phyloP scores from a whole-genome alignment of 2,888 invertebrate genomes.

The Nemotelus pantherinus region DNA sequence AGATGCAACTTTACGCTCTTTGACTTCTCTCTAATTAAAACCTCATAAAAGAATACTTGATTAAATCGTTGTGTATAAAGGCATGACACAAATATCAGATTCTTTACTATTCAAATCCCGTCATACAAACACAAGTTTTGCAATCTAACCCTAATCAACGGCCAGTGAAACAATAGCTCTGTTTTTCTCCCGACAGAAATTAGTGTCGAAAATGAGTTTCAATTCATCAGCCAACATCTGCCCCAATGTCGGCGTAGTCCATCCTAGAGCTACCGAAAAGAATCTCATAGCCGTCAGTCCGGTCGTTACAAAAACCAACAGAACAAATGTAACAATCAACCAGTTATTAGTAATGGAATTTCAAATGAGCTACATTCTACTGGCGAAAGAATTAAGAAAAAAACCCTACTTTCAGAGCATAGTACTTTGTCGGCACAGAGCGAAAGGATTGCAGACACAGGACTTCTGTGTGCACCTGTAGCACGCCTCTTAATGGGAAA shows the following conservation, averaged over 20 bases:
- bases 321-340: constrained; percentile 43
- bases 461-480: constrained; percentile 26
- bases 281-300: neutral
- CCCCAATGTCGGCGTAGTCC: neutral
- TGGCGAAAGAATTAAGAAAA: neutral
- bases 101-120: neutral
- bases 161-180: neutral
- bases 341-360: constrained; percentile 37
- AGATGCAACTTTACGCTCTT: constrained; percentile 4
- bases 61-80: neutral
- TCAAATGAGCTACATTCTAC: constrained; percentile 19
- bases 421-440: neutral
- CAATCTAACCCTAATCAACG: constrained; percentile 7
- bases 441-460: constrained; percentile 32
- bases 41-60: neutral
- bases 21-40: constrained; percentile 11
- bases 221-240: constrained; percentile 36
- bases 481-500: constrained; percentile 22
- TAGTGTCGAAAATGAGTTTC: constrained; percentile 32
- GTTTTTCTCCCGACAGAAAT: constrained; percentile 6
- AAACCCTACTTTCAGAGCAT: neutral
- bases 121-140: neutral
- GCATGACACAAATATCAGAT: neutral
- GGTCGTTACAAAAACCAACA: constrained; percentile 20
- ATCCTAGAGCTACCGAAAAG: constrained; percentile 15